Percentiles rank a stretch among this genome's conserved stretches.
Conservation (phyloP, 2,113 vertebrate genomes). For the Petaurus breviceps region DNA sequence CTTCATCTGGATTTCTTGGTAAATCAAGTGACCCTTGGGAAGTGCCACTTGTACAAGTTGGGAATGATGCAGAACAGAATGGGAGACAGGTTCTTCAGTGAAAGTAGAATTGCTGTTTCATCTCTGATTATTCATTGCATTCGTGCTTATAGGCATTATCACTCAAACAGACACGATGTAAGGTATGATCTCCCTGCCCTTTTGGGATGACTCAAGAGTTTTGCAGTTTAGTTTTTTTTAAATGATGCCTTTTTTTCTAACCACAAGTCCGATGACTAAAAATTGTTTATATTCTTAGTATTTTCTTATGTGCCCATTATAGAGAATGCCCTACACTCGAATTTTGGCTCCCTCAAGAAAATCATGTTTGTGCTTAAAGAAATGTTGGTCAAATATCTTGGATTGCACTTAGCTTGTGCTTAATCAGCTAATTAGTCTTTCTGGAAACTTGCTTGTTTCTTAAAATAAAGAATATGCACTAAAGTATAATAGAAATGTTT, state of each 20-base stretch:
- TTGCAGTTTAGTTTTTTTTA: slow-evolving; percentile 27
- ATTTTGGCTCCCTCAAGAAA: slow-evolving; percentile 8
- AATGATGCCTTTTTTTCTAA: not conserved
- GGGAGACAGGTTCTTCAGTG: slow-evolving; percentile 11
- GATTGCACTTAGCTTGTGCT: slow-evolving; percentile 36
- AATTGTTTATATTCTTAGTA: not conserved
- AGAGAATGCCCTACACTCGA: slow-evolving; percentile 40
- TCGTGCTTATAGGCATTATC: not conserved
- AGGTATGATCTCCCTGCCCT: not conserved
- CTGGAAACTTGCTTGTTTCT: slow-evolving; percentile 65
- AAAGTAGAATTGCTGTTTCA: not conserved
- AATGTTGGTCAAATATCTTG: slow-evolving; percentile 37
- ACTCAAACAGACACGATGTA: slow-evolving; percentile 10
- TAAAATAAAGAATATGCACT: slow-evolving; percentile 57
- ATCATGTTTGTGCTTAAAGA: slow-evolving; percentile 17
- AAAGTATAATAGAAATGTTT: slow-evolving; percentile 28
- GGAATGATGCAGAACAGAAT: not conserved
- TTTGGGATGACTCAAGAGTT: not conserved
- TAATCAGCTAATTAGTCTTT: slow-evolving; percentile 61
- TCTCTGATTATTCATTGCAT: slow-evolving; percentile 27
- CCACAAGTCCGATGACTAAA: not conserved
- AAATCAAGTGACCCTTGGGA: slow-evolving; percentile 74
- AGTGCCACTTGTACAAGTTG: slow-evolving; percentile 54
- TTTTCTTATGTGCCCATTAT: slow-evolving; percentile 37
- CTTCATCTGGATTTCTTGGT: slow-evolving; percentile 67